phyloP scores from a whole-genome alignment of 1,140 invertebrate genomes.

The Bombus terrestris region DNA sequence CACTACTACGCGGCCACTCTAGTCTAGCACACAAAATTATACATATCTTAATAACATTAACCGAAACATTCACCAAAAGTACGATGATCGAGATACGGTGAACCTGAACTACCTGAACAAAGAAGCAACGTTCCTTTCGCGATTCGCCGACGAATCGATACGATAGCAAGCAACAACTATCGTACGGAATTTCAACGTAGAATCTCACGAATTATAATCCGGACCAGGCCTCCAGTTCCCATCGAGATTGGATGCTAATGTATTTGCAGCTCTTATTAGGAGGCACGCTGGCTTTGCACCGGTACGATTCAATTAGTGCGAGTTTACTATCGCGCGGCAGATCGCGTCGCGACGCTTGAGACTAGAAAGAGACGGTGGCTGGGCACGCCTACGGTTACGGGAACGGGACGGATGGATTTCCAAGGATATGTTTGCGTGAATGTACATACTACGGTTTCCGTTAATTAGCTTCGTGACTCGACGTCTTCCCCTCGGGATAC shows the following conservation, averaged over 20 bases:
- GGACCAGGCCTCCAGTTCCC: not conserved
- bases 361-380: not conserved
- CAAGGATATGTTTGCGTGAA: conserved; percentile 24
- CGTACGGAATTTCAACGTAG: conserved; percentile 26
- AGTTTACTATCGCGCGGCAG: conserved; percentile 54
- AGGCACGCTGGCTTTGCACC: conserved; percentile 14
- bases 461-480: conserved; percentile 32
- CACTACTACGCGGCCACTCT: too few species aligned
- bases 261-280: conserved; percentile 70
- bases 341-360: not conserved
- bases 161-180: not conserved
- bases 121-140: not conserved
- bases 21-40: too few species aligned
- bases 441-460: not conserved
- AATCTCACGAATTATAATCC: conserved; percentile 57
- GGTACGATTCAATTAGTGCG: conserved; percentile 69
- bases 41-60: too few species aligned
- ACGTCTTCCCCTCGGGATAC: not conserved
- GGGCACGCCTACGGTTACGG: not conserved
- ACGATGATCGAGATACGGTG: not conserved
- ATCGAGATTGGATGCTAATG: conserved; percentile 65
- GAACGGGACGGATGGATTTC: conserved; percentile 21
- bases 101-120: not conserved
- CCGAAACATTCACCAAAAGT: not conserved
- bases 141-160: conserved; percentile 21